phyloP scores from a whole-genome alignment of 2,797 vertebrate genomes.

The Xiphophorus birchmanni region DNA sequence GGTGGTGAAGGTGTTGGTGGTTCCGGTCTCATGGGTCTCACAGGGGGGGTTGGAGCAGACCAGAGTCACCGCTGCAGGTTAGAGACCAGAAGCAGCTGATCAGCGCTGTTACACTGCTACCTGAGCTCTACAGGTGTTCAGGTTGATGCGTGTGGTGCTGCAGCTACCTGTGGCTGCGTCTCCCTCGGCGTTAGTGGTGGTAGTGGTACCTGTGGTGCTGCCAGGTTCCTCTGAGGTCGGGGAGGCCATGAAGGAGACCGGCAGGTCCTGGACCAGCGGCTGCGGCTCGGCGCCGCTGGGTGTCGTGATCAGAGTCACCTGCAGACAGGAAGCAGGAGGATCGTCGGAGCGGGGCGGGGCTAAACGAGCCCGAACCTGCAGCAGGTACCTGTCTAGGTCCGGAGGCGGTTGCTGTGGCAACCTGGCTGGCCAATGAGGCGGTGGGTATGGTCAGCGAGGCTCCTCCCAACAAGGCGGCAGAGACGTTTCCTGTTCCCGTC shows the following conservation, averaged over 20 bases:
- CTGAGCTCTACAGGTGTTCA: conserved; percentile 83
- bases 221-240: conserved; percentile 90
- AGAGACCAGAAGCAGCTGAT: conserved; percentile 13
- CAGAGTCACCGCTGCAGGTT: conserved; percentile 77
- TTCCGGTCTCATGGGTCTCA: conserved; percentile 85
- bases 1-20: conserved; percentile 84
- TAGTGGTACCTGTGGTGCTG: conserved; percentile 61
- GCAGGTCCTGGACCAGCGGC: conserved; percentile 88
- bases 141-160: conserved; percentile 62
- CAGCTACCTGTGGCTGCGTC: conserved; percentile 1
- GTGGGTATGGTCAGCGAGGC: conserved; percentile 90
- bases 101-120: conserved; percentile 43
- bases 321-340: conserved; percentile 62
- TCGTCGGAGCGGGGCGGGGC: background rate
- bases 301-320: conserved; percentile 92
- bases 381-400: conserved; percentile 81
- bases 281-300: conserved; percentile 92
- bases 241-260: conserved; percentile 91
- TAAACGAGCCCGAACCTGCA: background rate
- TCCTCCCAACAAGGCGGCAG: conserved; percentile 84
- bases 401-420: conserved; percentile 85
- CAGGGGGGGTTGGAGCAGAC: conserved; percentile 89
- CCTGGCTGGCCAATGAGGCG: conserved; percentile 90
- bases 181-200: background rate
- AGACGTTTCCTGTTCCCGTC: conserved; percentile 88